These are phyloP conservation scores for Phalacrocorax carbo DNA, from an alignment of 2,113 vertebrate species.

Conservation along the genomic window DNA sequence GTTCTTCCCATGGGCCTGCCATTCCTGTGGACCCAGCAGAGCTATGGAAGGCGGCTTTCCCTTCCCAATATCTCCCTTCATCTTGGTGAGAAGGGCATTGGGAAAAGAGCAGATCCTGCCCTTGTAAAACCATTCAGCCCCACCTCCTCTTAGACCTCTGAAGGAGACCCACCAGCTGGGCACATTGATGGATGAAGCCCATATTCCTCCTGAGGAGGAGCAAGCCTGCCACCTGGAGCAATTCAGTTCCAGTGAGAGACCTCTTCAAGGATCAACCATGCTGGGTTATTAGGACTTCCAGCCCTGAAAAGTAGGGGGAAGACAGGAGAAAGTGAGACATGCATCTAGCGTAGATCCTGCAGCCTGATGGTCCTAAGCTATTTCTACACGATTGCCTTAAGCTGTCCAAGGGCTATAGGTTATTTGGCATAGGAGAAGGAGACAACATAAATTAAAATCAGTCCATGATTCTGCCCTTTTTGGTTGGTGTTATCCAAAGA, in stretches of 20 bases:
- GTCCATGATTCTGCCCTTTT: neutral
- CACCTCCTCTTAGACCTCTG: neutral
- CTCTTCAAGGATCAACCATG: accelerated
- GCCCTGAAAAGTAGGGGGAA: neutral
- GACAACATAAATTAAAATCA: neutral
- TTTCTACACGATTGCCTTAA: neutral
- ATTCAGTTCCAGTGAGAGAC: neutral
- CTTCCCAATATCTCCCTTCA: neutral
- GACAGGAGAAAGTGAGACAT: neutral
- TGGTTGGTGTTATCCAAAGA: neutral
- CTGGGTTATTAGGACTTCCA: neutral
- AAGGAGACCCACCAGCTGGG: neutral
- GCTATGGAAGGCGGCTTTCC: neutral
- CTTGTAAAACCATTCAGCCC: neutral
- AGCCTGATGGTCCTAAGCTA: neutral
- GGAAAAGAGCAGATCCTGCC: neutral
- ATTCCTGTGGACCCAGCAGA: neutral
- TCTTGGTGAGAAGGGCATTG: neutral
- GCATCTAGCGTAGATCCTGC: neutral
- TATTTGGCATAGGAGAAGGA: neutral
- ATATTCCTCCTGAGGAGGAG: neutral
- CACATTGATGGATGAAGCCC: neutral
- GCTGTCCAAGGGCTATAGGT: neutral
- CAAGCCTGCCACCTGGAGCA: neutral
- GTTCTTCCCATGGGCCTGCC: neutral